Conservation (phyloP, 2,113 vertebrate genomes). For the Crotalus horridus region DNA sequence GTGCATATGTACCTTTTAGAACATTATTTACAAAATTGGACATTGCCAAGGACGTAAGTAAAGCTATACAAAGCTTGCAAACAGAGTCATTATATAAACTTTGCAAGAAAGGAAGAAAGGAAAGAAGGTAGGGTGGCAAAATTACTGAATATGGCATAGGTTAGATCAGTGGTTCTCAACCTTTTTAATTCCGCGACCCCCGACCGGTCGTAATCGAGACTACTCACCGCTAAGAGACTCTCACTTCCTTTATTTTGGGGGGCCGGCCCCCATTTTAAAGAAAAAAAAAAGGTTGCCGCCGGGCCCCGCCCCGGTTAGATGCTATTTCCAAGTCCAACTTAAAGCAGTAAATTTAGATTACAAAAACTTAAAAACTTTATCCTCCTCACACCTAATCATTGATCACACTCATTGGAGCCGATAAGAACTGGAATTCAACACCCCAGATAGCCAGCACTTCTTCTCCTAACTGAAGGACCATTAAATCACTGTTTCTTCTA, state of each 20-base stretch:
- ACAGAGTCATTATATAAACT: not conserved
- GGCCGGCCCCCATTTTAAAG: too few relatives aligned
- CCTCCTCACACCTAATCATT: not conserved
- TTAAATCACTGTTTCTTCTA: not conserved
- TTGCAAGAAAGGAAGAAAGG: not conserved
- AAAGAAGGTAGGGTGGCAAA: not conserved
- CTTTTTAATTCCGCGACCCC: too few relatives aligned
- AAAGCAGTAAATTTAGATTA: not conserved
- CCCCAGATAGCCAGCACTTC: not conserved
- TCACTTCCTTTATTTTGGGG: too few relatives aligned
- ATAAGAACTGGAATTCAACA: not conserved
- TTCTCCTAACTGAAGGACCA: not conserved
- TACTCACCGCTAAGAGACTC: too few relatives aligned
- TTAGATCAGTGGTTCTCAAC: too few relatives aligned
- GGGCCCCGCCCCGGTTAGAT: too few relatives aligned
- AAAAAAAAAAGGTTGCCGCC: too few relatives aligned
- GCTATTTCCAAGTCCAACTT: not conserved
- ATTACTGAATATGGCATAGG: not conserved
- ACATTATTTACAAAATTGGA: not conserved
- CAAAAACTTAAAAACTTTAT: not conserved
- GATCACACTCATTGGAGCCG: not conserved
- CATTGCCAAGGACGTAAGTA: accelerated
- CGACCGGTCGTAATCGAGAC: too few relatives aligned
- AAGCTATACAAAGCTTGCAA: not conserved
- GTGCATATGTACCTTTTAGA: not conserved